Evolutionary conservation across 2,888 invertebrate genomes (phyloP).

Genomic region (Xestia sexstrigata): DNA sequence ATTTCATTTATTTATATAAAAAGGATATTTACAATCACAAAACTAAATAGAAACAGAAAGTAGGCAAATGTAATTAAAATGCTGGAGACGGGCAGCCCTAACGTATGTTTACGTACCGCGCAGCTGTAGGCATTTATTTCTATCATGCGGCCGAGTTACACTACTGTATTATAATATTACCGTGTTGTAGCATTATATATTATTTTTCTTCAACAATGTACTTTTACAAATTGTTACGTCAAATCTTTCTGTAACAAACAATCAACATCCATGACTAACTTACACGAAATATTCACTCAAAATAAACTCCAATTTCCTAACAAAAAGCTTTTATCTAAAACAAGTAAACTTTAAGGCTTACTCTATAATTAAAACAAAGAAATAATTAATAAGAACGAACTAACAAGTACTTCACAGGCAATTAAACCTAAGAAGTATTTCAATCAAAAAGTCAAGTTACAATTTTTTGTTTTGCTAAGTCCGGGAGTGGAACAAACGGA

Average conservation of each 20-base stretch:
- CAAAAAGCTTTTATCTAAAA: slow-evolving; percentile 44
- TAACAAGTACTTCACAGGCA: slow-evolving; percentile 40
- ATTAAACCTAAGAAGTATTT: slow-evolving; percentile 43
- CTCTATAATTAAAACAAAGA: slow-evolving; percentile 46
- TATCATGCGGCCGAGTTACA: too few species aligned
- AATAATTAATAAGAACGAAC: slow-evolving; percentile 52
- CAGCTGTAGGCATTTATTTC: too few species aligned
- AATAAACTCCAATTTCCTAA: slow-evolving; percentile 18
- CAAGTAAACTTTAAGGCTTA: slow-evolving; percentile 31
- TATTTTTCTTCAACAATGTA: background rate
- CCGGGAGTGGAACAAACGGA: slow-evolving; percentile 1
- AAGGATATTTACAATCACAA: too few species aligned
- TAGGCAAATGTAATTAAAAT: too few species aligned
- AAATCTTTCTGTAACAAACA: background rate
- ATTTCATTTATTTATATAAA: too few species aligned
- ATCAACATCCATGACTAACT: slow-evolving; percentile 16
- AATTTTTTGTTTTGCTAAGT: slow-evolving; percentile 9
- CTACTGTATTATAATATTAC: too few species aligned
- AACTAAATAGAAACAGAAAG: too few species aligned
- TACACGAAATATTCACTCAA: slow-evolving; percentile 16
- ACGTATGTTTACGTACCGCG: too few species aligned
- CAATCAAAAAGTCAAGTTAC: slow-evolving; percentile 20
- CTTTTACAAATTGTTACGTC: background rate
- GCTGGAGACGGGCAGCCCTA: too few species aligned
- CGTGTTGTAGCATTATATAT: background rate